phyloP scores from a whole-genome alignment of 2,113 vertebrate species.

The Uria lomvia region DNA sequence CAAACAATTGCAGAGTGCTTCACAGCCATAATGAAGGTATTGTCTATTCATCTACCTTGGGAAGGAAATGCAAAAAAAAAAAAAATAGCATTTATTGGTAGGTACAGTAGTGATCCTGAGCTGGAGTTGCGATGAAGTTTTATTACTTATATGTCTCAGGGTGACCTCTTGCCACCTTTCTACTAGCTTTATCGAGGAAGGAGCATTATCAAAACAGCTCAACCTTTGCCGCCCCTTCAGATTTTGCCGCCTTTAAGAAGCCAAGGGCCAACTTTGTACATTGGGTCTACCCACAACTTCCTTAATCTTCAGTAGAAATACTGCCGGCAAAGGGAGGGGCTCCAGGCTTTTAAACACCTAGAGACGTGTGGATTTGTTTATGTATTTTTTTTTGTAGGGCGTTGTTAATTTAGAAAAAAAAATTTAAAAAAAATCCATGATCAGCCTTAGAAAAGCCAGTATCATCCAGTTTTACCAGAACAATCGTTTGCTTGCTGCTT shows the following conservation, averaged over 20 bases:
- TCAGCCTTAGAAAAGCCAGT: not conserved
- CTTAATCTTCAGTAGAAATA: not conserved
- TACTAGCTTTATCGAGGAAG: not conserved
- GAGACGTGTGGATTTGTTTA: not conserved
- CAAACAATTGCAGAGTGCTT: not conserved
- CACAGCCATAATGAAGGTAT: not conserved
- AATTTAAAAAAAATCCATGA: not conserved
- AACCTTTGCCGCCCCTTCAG: not conserved
- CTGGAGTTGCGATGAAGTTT: not conserved
- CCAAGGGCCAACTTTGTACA: not conserved
- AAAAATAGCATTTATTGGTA: not conserved
- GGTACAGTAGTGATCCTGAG: not conserved
- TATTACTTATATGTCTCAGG: not conserved
- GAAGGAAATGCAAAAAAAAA: not conserved
- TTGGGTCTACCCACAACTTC: not conserved
- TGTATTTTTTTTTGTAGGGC: not conserved
- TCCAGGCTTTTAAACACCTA: not conserved
- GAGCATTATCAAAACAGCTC: not conserved
- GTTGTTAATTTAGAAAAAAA: not conserved
- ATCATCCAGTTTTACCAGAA: not conserved
- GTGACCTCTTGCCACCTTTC: not conserved
- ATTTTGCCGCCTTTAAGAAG: not conserved
- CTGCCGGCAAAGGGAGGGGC: not conserved
- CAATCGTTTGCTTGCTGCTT: not conserved
- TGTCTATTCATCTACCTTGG: not conserved